Evolutionary conservation across 2,888 invertebrate genomes (phyloP).

Genomic region (Spodoptera littoralis): DNA sequence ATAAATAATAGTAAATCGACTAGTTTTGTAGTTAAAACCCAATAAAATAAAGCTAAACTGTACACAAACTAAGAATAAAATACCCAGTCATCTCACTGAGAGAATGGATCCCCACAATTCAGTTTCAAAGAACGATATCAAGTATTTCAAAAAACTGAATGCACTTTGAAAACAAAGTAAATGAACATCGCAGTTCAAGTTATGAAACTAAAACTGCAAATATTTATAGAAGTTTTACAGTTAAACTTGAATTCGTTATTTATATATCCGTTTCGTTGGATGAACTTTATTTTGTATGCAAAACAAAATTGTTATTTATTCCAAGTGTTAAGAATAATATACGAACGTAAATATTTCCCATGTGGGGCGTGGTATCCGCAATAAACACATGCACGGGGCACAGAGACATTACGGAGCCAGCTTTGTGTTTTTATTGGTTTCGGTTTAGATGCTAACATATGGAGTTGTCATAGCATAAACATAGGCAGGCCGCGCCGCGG

Average conservation of each 20-base stretch:
- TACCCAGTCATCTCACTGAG: constrained; percentile 17
- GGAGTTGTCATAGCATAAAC: constrained; percentile 54
- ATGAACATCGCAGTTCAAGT: constrained; percentile 7
- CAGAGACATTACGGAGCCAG: constrained; percentile 64
- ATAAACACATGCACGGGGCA: constrained; percentile 56
- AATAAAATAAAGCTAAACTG: constrained; percentile 31
- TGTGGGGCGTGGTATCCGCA: constrained; percentile 65
- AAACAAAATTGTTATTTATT: constrained; percentile 22
- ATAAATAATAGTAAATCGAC: constrained; percentile 35
- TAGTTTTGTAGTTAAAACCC: constrained; percentile 22
- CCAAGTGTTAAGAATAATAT: constrained; percentile 33
- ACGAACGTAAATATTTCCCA: constrained; percentile 53
- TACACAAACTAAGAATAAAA: constrained; percentile 11
- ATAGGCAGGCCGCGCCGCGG: constrained; percentile 49
- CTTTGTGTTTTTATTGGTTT: constrained; percentile 66
- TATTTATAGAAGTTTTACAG: constrained; percentile 10
- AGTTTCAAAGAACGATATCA: constrained; percentile 33
- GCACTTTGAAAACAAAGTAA: constrained; percentile 9
- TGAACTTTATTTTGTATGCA: constrained; percentile 23
- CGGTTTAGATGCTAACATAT: constrained; percentile 42
- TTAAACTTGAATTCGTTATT: constrained; percentile 8
- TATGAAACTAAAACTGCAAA: constrained; percentile 13
- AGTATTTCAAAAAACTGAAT: constrained; percentile 1
- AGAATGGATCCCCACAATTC: constrained; percentile 17
- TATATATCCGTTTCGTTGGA: constrained; percentile 8